Evolutionary conservation across 2,888 invertebrate genomes (phyloP), one percentile per base, ranked within the genome.

Genomic region (Athalia circularis): DNA sequence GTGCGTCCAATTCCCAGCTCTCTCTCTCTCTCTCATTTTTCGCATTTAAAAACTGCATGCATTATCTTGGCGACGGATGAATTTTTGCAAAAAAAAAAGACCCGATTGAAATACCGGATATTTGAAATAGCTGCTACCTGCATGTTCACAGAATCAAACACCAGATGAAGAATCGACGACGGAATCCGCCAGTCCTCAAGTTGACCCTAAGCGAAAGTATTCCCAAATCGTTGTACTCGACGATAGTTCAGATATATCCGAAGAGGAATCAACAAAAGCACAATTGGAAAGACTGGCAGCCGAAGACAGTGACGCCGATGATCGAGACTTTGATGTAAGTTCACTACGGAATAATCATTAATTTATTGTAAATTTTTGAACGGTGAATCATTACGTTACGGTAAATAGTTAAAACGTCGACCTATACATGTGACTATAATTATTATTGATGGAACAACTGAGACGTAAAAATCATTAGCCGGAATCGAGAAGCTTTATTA

Each of bases 191-290:
- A 85, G 81, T 52, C 82, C 84, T 0, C 79, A 77, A 5, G 43
- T 9, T 0, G 83, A 85, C 4, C 4, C 70, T 4, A 87, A 87
- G 59, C 82, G 88, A 0, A 87, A 86, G 77, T 83, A 77, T 80
- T 83, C 84, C 0, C 79, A 87, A 50, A 15, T 85, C 3, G 82
- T 82, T 43, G 83, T 82, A 8, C 79, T 82, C 13, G 80, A 79
- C 29, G 65, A 77, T 59, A 59, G 62, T 13, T 80, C 79, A 7
- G 84, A 84, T 9, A 85, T 84, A 7, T 84, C 83, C 5, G 84
- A 85, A 0, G 81, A 82, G 3, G 87, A 75, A 62, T 61, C 62
- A 43, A 75, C 61, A 48, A 15, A 88, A 52, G 80, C 80, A 0
- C 86, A 84, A 75, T 79, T 89, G 6, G 81, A 87, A 4, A 84